Percentiles rank a stretch among this genome's conserved stretches.
phyloP scores from a whole-genome alignment of 2,888 invertebrate genomes.

The Timema cristinae region DNA sequence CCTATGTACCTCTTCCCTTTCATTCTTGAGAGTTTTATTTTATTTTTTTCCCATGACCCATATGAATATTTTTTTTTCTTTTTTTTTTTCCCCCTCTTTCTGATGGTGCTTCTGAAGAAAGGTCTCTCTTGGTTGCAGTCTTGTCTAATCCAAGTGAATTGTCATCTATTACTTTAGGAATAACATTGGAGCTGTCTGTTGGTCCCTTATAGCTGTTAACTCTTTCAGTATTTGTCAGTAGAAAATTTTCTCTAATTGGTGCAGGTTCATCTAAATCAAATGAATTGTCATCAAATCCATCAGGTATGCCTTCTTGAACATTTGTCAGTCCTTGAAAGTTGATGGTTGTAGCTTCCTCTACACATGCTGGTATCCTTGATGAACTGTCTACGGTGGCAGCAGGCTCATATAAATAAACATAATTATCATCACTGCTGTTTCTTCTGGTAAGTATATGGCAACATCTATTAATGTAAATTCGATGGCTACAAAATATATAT shows the following conservation, averaged over 20 bases:
- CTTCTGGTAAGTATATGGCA: neutral
- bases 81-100: neutral
- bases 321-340: no score
- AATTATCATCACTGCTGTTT: neutral
- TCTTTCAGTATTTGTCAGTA: no score
- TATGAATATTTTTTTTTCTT: neutral
- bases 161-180: no score
- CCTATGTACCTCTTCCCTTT: neutral
- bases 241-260: no score
- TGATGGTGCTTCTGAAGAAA: neutral
- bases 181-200: no score
- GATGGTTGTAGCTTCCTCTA: no score
- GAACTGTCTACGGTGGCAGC: neutral
- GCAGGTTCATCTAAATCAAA: no score
- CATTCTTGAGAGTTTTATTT: neutral
- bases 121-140: neutral
- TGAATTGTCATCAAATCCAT: no score
- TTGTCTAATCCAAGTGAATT: neutral
- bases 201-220: no score
- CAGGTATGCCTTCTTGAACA: no score
- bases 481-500: neutral
- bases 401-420: neutral
- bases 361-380: neutral
- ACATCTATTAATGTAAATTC: constrained; percentile 4
- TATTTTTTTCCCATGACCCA: neutral